Evolutionary conservation across 2,797 vertebrate species (phyloP).

Genomic region (Harpagifer antarcticus): DNA sequence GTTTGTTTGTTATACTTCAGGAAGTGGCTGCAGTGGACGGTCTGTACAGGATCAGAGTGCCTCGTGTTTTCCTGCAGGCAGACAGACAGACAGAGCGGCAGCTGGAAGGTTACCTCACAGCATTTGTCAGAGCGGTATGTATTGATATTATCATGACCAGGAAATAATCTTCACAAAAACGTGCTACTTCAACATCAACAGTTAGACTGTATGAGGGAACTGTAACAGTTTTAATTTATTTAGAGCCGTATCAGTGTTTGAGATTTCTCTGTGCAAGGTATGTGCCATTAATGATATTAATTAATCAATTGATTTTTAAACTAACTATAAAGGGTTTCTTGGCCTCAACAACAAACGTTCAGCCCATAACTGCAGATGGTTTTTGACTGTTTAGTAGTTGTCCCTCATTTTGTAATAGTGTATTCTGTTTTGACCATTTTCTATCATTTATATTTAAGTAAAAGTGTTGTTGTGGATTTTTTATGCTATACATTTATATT

Average conservation of each 20-base stretch:
- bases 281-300: not conserved
- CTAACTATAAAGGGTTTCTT: not conserved
- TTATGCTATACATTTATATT: not conserved
- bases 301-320: not conserved
- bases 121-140: conserved; percentile 93
- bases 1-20: conserved; percentile 69
- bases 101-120: conserved; percentile 86
- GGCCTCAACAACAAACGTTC: not conserved
- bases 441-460: not conserved
- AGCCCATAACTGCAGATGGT: too few species aligned
- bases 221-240: not conserved
- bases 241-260: not conserved
- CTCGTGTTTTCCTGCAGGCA: conserved; percentile 80
- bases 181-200: too few species aligned
- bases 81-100: conserved; percentile 83
- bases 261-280: not conserved
- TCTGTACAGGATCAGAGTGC: conserved; percentile 90
- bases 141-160: conserved; percentile 1
- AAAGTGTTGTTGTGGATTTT: not conserved
- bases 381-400: too few species aligned
- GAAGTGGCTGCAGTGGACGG: conserved; percentile 91
- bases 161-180: not conserved
- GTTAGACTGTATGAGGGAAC: not conserved
- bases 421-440: not conserved
- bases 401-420: not conserved